phyloP scores from a whole-genome alignment of 2,797 vertebrate genomes.

The Myotis findleyi region DNA sequence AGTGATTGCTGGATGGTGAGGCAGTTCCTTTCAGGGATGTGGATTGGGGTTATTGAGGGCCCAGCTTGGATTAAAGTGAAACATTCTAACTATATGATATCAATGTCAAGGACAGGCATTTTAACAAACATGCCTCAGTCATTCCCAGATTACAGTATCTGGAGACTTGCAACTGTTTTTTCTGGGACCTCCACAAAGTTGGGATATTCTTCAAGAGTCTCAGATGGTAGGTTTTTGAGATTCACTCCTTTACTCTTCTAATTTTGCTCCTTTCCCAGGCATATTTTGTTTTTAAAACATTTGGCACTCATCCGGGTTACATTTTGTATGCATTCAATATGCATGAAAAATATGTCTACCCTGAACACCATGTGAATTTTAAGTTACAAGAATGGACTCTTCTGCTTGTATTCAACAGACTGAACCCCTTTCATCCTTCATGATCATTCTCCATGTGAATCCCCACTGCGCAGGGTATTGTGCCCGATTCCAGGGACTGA shows the following conservation, averaged over 20 bases:
- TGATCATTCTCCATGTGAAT: constrained; percentile 29
- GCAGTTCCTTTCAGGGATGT: neutral
- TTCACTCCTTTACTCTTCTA: neutral
- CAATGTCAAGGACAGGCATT: too few species aligned
- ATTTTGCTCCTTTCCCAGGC: neutral
- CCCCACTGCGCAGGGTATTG: neutral
- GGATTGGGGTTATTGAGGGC: neutral
- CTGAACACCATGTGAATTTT: neutral
- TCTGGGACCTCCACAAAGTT: neutral
- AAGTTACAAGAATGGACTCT: neutral
- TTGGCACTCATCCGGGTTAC: neutral
- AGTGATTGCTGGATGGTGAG: neutral
- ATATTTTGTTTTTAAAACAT: constrained; percentile 35
- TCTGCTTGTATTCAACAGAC: constrained; percentile 15
- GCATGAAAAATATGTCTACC: constrained; percentile 33
- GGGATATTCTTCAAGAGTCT: neutral
- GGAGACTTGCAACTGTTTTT: neutral
- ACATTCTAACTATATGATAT: neutral
- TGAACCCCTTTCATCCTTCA: neutral
- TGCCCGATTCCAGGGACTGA: neutral
- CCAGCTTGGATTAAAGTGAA: neutral
- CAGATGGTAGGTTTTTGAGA: neutral
- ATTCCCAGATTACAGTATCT: neutral
- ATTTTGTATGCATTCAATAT: constrained; percentile 29
- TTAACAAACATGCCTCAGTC: neutral